A percentile compares a stretch with the other conserved stretches of the same genome.
Conservation (phyloP, 2,888 invertebrate genomes). For the Philereme transversata region DNA sequence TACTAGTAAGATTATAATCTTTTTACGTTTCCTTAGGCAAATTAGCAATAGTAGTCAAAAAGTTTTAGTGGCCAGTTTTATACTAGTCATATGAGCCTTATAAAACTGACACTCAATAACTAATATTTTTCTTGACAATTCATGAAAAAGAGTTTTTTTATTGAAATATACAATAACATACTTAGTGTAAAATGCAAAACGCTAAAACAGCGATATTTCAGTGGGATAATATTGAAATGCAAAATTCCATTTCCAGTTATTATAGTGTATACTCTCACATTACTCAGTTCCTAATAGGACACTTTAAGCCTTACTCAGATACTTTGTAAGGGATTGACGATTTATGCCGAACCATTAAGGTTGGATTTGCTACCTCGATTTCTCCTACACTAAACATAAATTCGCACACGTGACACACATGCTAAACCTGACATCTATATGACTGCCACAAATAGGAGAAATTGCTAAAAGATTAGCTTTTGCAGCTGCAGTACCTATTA, state of each 20-base stretch:
- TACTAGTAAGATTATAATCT: too few relatives aligned
- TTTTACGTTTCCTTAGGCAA: too few relatives aligned
- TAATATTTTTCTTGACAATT: too few relatives aligned
- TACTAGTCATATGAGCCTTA: too few relatives aligned
- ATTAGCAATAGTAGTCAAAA: too few relatives aligned
- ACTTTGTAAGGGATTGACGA: constrained; percentile 9
- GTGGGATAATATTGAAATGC: neutral
- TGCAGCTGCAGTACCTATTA: constrained; percentile 22
- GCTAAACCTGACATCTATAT: constrained; percentile 8
- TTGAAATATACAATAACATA: too few relatives aligned
- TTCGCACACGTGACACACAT: constrained; percentile 22
- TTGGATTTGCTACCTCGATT: constrained; percentile 15
- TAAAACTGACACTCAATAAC: too few relatives aligned
- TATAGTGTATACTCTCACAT: neutral
- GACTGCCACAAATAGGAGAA: constrained; percentile 19
- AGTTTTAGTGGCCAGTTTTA: too few relatives aligned
- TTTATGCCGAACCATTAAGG: constrained; percentile 16
- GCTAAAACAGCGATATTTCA: neutral
- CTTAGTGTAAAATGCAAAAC: too few relatives aligned
- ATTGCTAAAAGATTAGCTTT: constrained; percentile 23
- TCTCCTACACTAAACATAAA: constrained; percentile 27
- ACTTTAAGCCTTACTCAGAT: neutral
- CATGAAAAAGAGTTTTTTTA: too few relatives aligned
- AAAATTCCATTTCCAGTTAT: neutral
- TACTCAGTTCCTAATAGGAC: neutral